Conservation (phyloP, 2,797 vertebrate species). For the Poecilia wingei region DNA sequence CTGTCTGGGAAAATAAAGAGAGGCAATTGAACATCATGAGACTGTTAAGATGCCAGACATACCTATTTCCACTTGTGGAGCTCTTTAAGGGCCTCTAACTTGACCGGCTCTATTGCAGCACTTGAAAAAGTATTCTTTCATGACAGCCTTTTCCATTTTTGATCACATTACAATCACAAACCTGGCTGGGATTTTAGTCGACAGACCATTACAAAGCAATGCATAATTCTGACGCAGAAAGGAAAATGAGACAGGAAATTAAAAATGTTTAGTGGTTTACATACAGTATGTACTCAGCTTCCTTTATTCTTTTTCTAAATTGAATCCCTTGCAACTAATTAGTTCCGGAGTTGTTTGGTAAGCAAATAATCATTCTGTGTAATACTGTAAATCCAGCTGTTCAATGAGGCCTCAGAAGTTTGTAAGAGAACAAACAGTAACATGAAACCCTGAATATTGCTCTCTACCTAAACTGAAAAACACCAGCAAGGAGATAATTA, state of each 20-base stretch:
- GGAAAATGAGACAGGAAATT: not conserved
- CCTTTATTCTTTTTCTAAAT: not conserved
- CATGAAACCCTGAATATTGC: not conserved
- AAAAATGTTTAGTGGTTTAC: not conserved
- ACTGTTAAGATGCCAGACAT: not conserved
- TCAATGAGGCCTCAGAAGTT: not conserved
- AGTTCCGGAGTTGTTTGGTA: not conserved
- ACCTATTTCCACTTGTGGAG: not conserved
- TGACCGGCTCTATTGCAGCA: not conserved
- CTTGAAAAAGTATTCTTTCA: not conserved
- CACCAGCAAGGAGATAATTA: not conserved
- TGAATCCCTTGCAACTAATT: not conserved
- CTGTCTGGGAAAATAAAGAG: slow-evolving; percentile 76
- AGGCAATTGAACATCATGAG: not conserved
- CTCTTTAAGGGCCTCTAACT: not conserved
- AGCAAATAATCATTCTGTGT: not conserved
- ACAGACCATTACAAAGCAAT: not conserved
- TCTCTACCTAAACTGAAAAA: not conserved
- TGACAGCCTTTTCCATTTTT: not conserved
- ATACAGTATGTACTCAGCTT: not conserved
- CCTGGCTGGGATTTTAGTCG: not conserved
- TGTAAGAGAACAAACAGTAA: not conserved
- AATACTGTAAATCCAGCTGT: not conserved
- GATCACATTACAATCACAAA: not conserved
- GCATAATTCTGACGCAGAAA: not conserved